Evolutionary conservation across 2,113 vertebrate species (phyloP).

Genomic region (Mustela lutreola): DNA sequence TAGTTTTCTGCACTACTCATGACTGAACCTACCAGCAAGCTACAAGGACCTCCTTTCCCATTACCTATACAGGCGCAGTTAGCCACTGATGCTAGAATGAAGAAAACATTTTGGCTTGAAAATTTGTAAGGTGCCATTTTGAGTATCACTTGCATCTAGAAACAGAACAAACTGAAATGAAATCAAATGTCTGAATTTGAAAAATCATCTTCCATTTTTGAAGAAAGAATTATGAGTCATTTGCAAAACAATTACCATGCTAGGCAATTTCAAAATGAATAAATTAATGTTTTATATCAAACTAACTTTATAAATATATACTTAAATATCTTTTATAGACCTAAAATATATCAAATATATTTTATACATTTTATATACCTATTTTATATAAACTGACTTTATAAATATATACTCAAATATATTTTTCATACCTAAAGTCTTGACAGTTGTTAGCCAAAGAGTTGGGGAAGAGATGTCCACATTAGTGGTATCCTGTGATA

Average conservation of each 20-base stretch:
- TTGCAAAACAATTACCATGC: neutral
- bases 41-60: neutral
- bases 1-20: neutral
- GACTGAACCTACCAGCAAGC: neutral
- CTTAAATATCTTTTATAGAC: neutral
- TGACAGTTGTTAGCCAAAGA: neutral
- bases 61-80: neutral
- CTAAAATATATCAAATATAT: neutral
- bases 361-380: too few species aligned
- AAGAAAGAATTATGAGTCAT: slow-evolving; percentile 41
- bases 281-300: slow-evolving; percentile 8
- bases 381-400: neutral
- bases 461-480: neutral
- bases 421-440: neutral
- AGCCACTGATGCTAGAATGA: neutral
- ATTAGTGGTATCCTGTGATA: neutral
- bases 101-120: slow-evolving; percentile 57
- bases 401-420: neutral
- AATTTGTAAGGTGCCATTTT: neutral
- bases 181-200: slow-evolving; percentile 35
- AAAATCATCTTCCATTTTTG: neutral
- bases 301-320: neutral
- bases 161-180: slow-evolving; percentile 35
- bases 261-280: neutral
- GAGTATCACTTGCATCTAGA: neutral